Conservation (phyloP, 2,888 invertebrate genomes). For the Thyatira batis region DNA sequence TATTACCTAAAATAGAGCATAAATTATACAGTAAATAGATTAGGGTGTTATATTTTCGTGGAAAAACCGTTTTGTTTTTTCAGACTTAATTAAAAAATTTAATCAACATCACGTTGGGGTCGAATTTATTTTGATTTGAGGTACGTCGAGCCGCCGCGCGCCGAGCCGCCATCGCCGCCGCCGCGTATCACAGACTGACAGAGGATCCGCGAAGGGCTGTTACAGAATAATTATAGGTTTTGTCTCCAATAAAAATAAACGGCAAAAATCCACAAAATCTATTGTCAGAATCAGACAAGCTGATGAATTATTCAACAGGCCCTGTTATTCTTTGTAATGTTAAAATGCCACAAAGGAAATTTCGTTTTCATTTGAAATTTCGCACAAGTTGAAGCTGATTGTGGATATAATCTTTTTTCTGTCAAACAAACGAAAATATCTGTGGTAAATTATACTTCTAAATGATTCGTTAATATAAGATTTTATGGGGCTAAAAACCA, state of each 20-base stretch:
- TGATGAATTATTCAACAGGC: slow-evolving; percentile 36
- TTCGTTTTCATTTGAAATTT: slow-evolving; percentile 19
- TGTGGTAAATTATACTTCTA: not conserved
- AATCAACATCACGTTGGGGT: not conserved
- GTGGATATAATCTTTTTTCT: slow-evolving; percentile 1
- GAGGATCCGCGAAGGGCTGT: not conserved
- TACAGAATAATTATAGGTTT: slow-evolving; percentile 4
- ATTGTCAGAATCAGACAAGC: slow-evolving; percentile 18
- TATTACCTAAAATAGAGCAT: not conserved
- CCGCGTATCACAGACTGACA: not conserved
- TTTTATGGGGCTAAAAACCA: not conserved
- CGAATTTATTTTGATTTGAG: not conserved
- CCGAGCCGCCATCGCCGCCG: not conserved
- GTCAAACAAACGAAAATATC: not conserved
- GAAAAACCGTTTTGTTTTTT: not conserved
- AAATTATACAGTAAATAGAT: not conserved
- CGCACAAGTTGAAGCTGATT: slow-evolving; percentile 7
- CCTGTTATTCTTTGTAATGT: slow-evolving; percentile 29
- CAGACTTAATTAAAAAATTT: not conserved
- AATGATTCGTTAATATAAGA: not conserved
- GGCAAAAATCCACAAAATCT: slow-evolving; percentile 11
- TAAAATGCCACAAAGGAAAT: slow-evolving; percentile 23
- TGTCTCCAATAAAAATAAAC: slow-evolving; percentile 13
- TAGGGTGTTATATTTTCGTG: not conserved
- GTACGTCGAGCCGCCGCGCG: too few species aligned